A percentile compares a stretch with the other conserved stretches of the same genome.
These are phyloP conservation scores for Musca domestica DNA, from an alignment of 1,140 invertebrate species.

Conservation along the genomic window DNA sequence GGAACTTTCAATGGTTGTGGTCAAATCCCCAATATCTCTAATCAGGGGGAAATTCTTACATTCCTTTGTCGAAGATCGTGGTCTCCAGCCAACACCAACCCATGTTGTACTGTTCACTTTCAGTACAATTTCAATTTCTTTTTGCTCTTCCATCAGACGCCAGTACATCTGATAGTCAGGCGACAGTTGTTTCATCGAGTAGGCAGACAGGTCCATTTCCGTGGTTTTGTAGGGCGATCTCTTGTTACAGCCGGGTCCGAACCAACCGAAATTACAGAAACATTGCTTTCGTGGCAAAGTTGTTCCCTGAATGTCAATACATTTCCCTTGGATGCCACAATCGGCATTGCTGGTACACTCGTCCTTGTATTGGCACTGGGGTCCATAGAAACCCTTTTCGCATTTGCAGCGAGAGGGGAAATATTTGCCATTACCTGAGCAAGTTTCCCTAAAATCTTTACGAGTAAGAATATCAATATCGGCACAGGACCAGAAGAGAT, in stretches of 20 bases:
- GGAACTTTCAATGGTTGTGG: conserved; percentile 35
- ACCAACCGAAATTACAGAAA: conserved; percentile 86
- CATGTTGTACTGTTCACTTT: conserved; percentile 82
- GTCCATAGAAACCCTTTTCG: conserved; percentile 75
- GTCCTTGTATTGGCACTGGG: conserved; percentile 79
- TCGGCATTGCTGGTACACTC: conserved; percentile 80
- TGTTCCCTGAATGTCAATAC: conserved; percentile 75
- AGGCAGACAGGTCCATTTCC: conserved; percentile 65
- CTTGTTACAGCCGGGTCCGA: conserved; percentile 74
- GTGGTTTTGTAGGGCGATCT: conserved; percentile 66
- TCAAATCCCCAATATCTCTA: conserved; percentile 55
- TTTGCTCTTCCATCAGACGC: conserved; percentile 74
- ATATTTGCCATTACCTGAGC: conserved; percentile 77
- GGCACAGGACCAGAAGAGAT: conserved; percentile 92
- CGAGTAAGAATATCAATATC: conserved; percentile 82
- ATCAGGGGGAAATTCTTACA: conserved; percentile 76
- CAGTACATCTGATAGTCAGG: conserved; percentile 76
- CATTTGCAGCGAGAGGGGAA: conserved; percentile 77
- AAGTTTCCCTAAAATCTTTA: conserved; percentile 76
- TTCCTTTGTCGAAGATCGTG: conserved; percentile 65
- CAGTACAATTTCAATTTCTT: conserved; percentile 82
- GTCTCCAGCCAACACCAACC: conserved; percentile 82
- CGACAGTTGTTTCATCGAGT: conserved; percentile 70
- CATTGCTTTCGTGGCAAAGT: conserved; percentile 80
- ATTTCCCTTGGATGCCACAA: conserved; percentile 81